phyloP scores from a whole-genome alignment of 2,113 vertebrate species.

The Corythornis madagascariensis region DNA sequence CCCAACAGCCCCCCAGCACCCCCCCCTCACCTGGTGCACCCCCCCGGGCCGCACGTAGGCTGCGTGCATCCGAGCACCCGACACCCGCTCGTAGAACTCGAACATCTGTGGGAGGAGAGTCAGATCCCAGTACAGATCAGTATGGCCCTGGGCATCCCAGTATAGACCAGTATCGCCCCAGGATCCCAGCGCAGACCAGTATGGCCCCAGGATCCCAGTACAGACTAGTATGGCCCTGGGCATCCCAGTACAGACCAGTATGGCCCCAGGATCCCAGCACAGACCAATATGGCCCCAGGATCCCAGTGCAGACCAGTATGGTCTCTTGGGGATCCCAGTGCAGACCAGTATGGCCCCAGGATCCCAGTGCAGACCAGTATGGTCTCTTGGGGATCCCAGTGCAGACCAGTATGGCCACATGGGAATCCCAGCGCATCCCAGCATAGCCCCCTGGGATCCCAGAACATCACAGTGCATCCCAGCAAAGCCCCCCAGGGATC shows the following conservation, averaged over 20 bases:
- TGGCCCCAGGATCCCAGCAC: not conserved
- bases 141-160: not conserved
- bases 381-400: not conserved
- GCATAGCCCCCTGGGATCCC: not conserved
- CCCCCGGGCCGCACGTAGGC: constrained; percentile 34
- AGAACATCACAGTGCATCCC: not conserved
- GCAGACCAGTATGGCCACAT: not conserved
- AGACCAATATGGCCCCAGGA: not conserved
- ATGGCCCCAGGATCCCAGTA: rapidly evolving
- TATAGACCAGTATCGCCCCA: not conserved
- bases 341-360: not conserved
- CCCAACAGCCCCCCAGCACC: no score
- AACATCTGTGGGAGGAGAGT: not conserved
- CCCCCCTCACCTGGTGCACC: no score
- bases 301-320: not conserved
- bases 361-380: not conserved
- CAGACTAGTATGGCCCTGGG: not conserved
- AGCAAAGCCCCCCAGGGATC: not conserved
- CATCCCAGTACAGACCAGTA: not conserved
- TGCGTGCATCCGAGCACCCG: constrained; percentile 26
- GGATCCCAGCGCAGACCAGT: not conserved
- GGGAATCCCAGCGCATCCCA: not conserved
- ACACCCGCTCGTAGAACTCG: constrained; percentile 49
- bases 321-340: not conserved
- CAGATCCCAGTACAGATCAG: not conserved